Evolutionary conservation across 2,113 vertebrate genomes (phyloP), one percentile per base, ranked within the genome.

Genomic region (Salvelinus sp.): DNA sequence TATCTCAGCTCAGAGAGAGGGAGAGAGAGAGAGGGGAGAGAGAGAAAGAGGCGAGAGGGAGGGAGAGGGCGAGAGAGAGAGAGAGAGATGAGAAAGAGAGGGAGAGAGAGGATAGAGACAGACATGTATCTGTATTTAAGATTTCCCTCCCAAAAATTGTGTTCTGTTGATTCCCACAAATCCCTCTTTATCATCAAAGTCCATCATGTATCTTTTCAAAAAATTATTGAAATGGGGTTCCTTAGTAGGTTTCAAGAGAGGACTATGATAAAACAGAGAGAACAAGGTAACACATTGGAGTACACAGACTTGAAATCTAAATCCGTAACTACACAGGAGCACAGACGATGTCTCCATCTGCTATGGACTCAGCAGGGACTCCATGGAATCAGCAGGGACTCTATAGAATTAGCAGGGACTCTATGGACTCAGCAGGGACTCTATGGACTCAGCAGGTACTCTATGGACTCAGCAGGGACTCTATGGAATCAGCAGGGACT

Each of bases 301-400:
- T 54, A 54, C 12, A 54, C 16, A 1, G 4, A 54, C 50, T 18
- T 54, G 14, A 54, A 54, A 14, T 54, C 16, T 18, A 16, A 54
- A 54, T 54, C 14, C 3, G 30, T 20, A 18, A 68, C 28, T 3
- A 48, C 63, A 74, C 81, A 69, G 73, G 28, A 83, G 82, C 33
- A 80, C 30, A 76, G 75, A 70, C 73, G 65, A 87, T 82, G 82
- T 82, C 86, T 79, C 77, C 73, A 62, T 81, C 75, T 74, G 58
- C 76, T 77, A 68, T 73, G 60, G 80, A 73, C 72, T 73, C 79
- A 81, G 80, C 79, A 76, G 85, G 85, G 38, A 44, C 38, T 44
- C 9, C 2, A 2, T 44, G 38, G 38, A 44, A 0, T 10, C 38
- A 10, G 38, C 38, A 44, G 9, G 38, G 38, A 44, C 9, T 44